Conservation (phyloP, 1,140 invertebrate genomes). For the Drosophila ambigua region DNA sequence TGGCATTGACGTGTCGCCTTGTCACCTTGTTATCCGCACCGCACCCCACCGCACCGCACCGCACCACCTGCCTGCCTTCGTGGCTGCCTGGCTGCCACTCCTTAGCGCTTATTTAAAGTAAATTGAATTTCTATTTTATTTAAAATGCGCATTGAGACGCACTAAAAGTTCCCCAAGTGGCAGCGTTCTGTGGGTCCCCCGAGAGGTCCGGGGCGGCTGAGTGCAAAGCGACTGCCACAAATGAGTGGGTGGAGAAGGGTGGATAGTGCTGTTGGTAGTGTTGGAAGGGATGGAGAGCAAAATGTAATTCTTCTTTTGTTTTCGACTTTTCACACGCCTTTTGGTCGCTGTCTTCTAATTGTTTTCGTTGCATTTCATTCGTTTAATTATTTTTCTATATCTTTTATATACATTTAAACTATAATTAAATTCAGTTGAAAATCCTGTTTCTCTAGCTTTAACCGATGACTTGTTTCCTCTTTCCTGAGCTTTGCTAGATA, state of each 20-base stretch:
- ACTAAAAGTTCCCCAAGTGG: conserved; percentile 78
- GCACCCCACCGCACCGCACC: not conserved
- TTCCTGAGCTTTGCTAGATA: not conserved
- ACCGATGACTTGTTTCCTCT: not conserved
- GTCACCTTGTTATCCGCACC: conserved; percentile 42
- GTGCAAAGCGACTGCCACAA: not conserved
- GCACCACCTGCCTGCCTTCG: conserved; percentile 12
- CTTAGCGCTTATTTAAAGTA: conserved; percentile 76
- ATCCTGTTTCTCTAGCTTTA: too few relatives aligned
- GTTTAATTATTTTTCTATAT: too few relatives aligned
- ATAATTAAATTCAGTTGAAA: not conserved
- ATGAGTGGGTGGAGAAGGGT: not conserved
- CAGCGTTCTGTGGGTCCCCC: conserved; percentile 43
- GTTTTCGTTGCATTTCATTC: not conserved
- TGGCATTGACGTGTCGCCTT: conserved; percentile 44
- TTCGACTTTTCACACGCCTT: not conserved
- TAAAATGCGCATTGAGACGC: conserved; percentile 81
- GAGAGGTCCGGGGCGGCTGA: not conserved
- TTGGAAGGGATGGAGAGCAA: not conserved
- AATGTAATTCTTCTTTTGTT: not conserved
- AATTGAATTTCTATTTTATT: conserved; percentile 83
- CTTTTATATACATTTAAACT: not conserved
- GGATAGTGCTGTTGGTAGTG: not conserved
- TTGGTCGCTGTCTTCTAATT: not conserved
- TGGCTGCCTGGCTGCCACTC: conserved; percentile 28